phyloP scores from a whole-genome alignment of 2,888 invertebrate genomes.

The Gasteruption jaculator region DNA sequence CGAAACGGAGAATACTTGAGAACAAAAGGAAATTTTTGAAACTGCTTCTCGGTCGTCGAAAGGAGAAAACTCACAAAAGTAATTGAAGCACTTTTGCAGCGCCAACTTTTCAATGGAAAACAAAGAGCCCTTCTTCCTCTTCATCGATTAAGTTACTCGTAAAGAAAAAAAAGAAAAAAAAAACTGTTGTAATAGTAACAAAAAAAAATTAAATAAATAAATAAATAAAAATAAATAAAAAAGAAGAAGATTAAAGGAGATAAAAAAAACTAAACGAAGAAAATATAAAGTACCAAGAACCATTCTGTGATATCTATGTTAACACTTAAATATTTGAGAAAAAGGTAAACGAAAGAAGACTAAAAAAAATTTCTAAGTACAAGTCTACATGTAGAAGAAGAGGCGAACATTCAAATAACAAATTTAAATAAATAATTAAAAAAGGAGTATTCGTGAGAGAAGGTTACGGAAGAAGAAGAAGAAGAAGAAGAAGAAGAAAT shows the following conservation, averaged over 20 bases:
- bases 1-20: too few species aligned
- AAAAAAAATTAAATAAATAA: too few species aligned
- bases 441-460: slow-evolving; percentile 51
- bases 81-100: slow-evolving; percentile 35
- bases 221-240: too few species aligned
- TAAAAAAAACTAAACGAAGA: too few species aligned
- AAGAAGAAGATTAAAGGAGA: slow-evolving; percentile 24
- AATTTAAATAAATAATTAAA: slow-evolving; percentile 28
- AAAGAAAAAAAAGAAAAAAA: slow-evolving; percentile 43
- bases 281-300: slow-evolving; percentile 55
- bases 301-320: slow-evolving; percentile 62
- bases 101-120: too few species aligned
- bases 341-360: too few species aligned
- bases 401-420: slow-evolving; percentile 29
- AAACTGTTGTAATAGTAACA: slow-evolving; percentile 16
- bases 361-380: slow-evolving; percentile 49
- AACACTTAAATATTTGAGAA: slow-evolving; percentile 53
- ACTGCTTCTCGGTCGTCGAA: slow-evolving; percentile 28
- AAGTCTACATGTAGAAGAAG: slow-evolving; percentile 46
- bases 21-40: too few species aligned
- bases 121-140: slow-evolving; percentile 45
- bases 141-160: slow-evolving; percentile 48
- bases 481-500: slow-evolving; percentile 33
- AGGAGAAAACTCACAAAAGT: slow-evolving; percentile 23
- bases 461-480: slow-evolving; percentile 35